Evolutionary conservation across 2,113 vertebrate species (phyloP).

Genomic region (Onychorhynchus coronatus): DNA sequence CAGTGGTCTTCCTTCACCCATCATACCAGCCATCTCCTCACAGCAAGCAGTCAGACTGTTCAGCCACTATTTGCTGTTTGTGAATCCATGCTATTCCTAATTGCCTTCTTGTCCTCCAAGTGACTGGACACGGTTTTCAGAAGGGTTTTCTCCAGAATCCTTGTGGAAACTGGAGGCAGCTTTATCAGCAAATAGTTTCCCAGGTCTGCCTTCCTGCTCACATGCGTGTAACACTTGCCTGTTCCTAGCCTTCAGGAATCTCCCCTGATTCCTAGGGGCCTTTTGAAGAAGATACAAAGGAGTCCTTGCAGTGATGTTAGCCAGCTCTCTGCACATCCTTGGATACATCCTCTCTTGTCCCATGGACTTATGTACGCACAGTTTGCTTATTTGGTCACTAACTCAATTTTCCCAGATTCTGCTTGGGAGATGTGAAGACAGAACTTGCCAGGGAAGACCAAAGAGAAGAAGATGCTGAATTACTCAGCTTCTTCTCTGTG

Average conservation of each 20-base stretch:
- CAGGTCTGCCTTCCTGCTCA: neutral
- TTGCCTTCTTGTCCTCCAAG: neutral
- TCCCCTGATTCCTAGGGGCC: neutral
- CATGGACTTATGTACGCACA: too few relatives aligned
- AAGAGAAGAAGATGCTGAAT: neutral
- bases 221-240: neutral
- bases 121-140: neutral
- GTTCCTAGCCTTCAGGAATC: neutral
- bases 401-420: neutral
- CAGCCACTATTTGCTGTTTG: neutral
- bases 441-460: neutral
- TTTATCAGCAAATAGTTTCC: neutral
- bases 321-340: neutral
- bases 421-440: neutral
- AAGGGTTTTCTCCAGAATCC: neutral
- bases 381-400: neutral
- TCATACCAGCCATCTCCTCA: neutral
- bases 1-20: neutral
- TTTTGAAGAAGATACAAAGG: neutral
- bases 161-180: neutral
- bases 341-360: neutral
- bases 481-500: neutral
- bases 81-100: neutral
- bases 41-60: neutral
- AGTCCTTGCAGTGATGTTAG: neutral